Evolutionary conservation across 2,113 vertebrate genomes (phyloP).

Genomic region (Meleagris gallopavo): DNA sequence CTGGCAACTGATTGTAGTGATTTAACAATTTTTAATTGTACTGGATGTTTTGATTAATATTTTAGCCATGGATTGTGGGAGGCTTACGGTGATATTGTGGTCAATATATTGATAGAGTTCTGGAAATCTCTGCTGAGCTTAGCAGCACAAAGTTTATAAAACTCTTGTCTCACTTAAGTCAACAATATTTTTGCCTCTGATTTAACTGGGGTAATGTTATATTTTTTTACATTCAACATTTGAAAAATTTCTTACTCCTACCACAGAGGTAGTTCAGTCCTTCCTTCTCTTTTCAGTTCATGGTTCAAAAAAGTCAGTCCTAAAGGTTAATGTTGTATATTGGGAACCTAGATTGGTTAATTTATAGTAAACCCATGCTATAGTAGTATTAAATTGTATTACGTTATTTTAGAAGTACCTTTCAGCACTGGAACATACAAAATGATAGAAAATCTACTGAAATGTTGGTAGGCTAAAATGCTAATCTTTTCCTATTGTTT

Average conservation of each 20-base stretch:
- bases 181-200: constrained; percentile 40
- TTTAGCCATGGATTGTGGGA: background rate
- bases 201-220: background rate
- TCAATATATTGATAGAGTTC: background rate
- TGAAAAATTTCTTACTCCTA: background rate
- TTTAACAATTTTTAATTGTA: background rate
- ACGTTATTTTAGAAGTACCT: background rate
- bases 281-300: background rate
- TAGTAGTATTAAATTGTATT: background rate
- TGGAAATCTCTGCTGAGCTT: constrained; percentile 25
- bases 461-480: background rate
- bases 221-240: background rate
- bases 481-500: background rate
- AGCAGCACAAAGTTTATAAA: constrained; percentile 7
- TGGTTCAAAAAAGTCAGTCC: background rate
- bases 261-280: background rate
- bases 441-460: background rate
- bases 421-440: background rate
- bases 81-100: background rate
- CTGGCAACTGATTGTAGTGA: background rate
- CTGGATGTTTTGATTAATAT: constrained; percentile 21
- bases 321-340: background rate
- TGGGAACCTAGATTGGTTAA: background rate
- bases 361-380: background rate
- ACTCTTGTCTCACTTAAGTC: constrained; percentile 14